Evolutionary conservation across 2,797 vertebrate genomes (phyloP).

Genomic region (Leptodactylus fallax): DNA sequence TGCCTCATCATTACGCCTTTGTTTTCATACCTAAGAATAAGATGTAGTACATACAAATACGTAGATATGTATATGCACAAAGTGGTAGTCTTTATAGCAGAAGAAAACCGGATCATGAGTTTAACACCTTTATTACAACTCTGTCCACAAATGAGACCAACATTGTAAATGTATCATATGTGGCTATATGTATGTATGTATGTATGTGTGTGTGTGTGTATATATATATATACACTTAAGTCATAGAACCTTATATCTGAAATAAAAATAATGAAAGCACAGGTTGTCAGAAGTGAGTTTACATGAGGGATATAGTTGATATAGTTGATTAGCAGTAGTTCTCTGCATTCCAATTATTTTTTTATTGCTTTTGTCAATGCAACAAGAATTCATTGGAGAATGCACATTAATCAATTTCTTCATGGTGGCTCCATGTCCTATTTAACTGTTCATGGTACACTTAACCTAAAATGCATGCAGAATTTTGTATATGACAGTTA

Average conservation of each 20-base stretch:
- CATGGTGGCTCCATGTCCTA: neutral
- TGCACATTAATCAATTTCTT: neutral
- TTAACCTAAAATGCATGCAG: neutral
- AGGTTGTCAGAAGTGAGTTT: neutral
- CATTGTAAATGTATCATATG: too few species aligned
- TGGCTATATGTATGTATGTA: too few species aligned
- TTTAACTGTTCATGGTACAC: neutral
- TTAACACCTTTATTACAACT: neutral
- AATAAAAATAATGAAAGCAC: neutral
- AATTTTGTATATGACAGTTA: neutral
- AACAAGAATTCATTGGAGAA: neutral
- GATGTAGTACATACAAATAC: too few species aligned
- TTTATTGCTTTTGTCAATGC: neutral
- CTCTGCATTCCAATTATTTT: neutral
- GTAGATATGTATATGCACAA: neutral
- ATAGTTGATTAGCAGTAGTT: neutral
- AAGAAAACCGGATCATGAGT: neutral
- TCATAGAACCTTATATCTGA: too few species aligned
- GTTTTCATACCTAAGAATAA: neutral
- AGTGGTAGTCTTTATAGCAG: neutral
- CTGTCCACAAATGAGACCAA: too few species aligned
- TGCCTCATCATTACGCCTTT: neutral
- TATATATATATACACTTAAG: too few species aligned
- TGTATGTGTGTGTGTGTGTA: too few species aligned
- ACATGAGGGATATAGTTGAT: neutral